Conservation (phyloP, 2,888 invertebrate genomes). For the Thera britannica region DNA sequence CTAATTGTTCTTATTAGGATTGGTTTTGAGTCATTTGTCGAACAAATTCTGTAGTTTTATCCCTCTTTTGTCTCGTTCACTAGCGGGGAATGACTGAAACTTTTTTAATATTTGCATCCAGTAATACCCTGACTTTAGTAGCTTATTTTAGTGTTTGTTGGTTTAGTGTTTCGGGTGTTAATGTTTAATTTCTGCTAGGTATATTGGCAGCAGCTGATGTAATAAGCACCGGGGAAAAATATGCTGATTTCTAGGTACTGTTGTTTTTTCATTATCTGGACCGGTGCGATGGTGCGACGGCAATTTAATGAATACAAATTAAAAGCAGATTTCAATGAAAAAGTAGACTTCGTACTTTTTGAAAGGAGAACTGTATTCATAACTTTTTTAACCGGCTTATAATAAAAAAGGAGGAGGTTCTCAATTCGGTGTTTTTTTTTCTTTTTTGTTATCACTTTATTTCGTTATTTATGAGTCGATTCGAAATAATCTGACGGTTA, state of each 20-base stretch:
- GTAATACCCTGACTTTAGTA: slow-evolving; percentile 20
- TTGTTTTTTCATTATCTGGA: background rate
- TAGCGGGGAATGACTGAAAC: slow-evolving; percentile 16
- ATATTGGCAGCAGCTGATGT: background rate
- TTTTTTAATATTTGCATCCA: slow-evolving; percentile 28
- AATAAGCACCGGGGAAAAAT: background rate
- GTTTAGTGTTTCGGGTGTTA: slow-evolving; percentile 2
- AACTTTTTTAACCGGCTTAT: background rate
- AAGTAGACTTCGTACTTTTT: background rate
- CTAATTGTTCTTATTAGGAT: slow-evolving; percentile 38
- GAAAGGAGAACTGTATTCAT: background rate
- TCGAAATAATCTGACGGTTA: too few relatives aligned
- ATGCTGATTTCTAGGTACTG: background rate
- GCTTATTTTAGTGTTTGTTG: slow-evolving; percentile 13
- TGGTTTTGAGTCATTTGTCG: slow-evolving; percentile 22
- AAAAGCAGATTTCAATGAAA: background rate
- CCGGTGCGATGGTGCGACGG: background rate
- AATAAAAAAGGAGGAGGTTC: too few relatives aligned
- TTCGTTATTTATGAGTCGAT: too few relatives aligned
- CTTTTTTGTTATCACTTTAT: too few relatives aligned
- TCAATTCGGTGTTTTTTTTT: too few relatives aligned
- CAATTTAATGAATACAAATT: slow-evolving; percentile 1
- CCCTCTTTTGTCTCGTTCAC: slow-evolving; percentile 16
- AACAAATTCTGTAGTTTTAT: slow-evolving; percentile 22
- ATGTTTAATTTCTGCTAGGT: background rate